Evolutionary conservation across 2,888 invertebrate genomes (phyloP).

Genomic region (Seira ritae): DNA sequence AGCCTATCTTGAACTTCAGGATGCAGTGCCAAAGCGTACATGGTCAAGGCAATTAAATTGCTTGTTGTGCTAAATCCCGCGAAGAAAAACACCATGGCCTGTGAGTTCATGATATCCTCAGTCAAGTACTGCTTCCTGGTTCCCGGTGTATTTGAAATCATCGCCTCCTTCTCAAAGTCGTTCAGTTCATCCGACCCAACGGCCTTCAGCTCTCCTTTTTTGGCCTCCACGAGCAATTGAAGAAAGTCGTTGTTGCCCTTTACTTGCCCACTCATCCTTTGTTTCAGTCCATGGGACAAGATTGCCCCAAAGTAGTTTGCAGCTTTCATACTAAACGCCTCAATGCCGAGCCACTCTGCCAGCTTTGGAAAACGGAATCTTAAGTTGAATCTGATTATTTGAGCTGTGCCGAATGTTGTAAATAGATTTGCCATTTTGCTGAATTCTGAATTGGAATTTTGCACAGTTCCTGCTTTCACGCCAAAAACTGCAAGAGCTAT

Average conservation of each 20-base stretch:
- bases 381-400: slow-evolving; percentile 16
- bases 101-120: slow-evolving; percentile 42
- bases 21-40: slow-evolving; percentile 53
- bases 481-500: slow-evolving; percentile 77
- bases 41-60: slow-evolving; percentile 28
- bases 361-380: slow-evolving; percentile 5
- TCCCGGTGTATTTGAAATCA: neutral
- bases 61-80: slow-evolving; percentile 57
- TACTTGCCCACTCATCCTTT: slow-evolving; percentile 30
- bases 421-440: slow-evolving; percentile 53
- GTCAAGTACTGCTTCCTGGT: slow-evolving; percentile 25
- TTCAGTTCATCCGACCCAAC: slow-evolving; percentile 41
- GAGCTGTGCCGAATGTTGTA: neutral
- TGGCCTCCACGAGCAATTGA: slow-evolving; percentile 61
- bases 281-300: slow-evolving; percentile 27
- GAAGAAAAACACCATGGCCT: slow-evolving; percentile 51
- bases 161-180: slow-evolving; percentile 66
- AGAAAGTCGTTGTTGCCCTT: slow-evolving; percentile 64
- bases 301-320: slow-evolving; percentile 24
- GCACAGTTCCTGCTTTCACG: slow-evolving; percentile 75
- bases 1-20: slow-evolving; percentile 46
- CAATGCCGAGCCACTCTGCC: neutral
- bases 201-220: slow-evolving; percentile 49
- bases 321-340: neutral
- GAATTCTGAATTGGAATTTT: slow-evolving; percentile 75